phyloP scores from a whole-genome alignment of 2,888 invertebrate species.

The Dasysyrphus tricinctus region DNA sequence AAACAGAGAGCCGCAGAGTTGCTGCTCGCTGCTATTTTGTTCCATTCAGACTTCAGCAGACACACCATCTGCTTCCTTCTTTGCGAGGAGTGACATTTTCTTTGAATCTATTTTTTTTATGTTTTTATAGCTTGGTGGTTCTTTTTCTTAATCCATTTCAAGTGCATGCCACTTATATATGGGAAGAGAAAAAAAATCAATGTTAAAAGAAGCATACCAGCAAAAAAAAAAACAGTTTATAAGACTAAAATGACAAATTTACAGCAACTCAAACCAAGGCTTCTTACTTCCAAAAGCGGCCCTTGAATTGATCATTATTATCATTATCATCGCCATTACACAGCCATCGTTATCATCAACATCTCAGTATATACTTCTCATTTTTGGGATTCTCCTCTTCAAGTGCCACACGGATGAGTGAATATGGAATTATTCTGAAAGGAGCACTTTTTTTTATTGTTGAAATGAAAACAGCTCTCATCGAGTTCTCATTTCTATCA shows the following conservation, averaged over 20 bases:
- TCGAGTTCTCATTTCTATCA: constrained; percentile 49
- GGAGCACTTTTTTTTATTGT: constrained; percentile 22
- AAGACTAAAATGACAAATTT: constrained; percentile 73
- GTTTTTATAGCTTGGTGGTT: constrained; percentile 11
- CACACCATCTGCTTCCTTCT: constrained; percentile 71
- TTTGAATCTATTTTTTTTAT: constrained; percentile 25
- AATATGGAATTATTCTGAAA: constrained; percentile 44
- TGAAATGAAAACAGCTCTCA: constrained; percentile 60
- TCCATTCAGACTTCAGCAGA: constrained; percentile 6
- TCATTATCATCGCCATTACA: constrained; percentile 73
- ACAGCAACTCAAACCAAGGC: constrained; percentile 55
- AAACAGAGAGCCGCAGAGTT: constrained; percentile 20
- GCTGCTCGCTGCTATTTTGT: background rate
- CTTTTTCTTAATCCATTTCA: constrained; percentile 33
- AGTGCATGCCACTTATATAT: constrained; percentile 50
- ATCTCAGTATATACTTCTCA: constrained; percentile 44
- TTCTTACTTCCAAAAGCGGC: constrained; percentile 31
- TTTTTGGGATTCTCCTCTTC: constrained; percentile 22
- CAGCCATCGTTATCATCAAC: constrained; percentile 62
- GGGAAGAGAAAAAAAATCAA: constrained; percentile 38
- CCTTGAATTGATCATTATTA: constrained; percentile 73
- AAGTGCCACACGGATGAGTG: constrained; percentile 69
- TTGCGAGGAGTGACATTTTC: constrained; percentile 68
- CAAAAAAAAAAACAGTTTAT: constrained; percentile 26
- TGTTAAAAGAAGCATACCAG: constrained; percentile 25